Evolutionary conservation across 2,113 vertebrate species (phyloP).

Genomic region (Carlito syrichta): DNA sequence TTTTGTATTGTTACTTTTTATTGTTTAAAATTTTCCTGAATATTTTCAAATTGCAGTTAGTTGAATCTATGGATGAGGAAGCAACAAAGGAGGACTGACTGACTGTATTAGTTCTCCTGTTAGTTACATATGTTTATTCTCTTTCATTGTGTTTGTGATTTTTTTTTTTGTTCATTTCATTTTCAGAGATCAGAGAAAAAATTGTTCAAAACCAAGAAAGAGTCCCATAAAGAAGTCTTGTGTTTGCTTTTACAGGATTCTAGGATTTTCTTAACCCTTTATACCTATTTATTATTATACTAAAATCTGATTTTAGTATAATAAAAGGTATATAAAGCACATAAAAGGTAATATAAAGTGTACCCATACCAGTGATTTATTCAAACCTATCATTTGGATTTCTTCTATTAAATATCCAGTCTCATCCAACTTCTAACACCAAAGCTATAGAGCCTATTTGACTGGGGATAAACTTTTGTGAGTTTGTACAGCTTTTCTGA

Average conservation of each 20-base stretch:
- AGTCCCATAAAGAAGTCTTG: not conserved
- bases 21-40: not conserved
- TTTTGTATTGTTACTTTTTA: not conserved
- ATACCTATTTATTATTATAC: not conserved
- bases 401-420: not conserved
- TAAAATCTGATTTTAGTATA: too few relatives aligned
- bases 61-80: not conserved
- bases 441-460: not conserved
- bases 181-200: not conserved
- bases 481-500: not conserved
- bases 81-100: not conserved
- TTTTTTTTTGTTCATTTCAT: not conserved
- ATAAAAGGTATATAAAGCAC: too few relatives aligned
- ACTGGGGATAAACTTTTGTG: not conserved
- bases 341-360: not conserved
- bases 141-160: not conserved
- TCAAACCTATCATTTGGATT: not conserved
- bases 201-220: not conserved
- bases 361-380: not conserved
- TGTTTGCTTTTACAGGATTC: not conserved
- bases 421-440: not conserved
- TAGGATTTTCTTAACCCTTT: not conserved
- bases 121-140: not conserved
- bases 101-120: not conserved
- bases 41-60: not conserved